phyloP scores from a whole-genome alignment of 2,888 invertebrate genomes.

The Hirtodrosophila duncani region DNA sequence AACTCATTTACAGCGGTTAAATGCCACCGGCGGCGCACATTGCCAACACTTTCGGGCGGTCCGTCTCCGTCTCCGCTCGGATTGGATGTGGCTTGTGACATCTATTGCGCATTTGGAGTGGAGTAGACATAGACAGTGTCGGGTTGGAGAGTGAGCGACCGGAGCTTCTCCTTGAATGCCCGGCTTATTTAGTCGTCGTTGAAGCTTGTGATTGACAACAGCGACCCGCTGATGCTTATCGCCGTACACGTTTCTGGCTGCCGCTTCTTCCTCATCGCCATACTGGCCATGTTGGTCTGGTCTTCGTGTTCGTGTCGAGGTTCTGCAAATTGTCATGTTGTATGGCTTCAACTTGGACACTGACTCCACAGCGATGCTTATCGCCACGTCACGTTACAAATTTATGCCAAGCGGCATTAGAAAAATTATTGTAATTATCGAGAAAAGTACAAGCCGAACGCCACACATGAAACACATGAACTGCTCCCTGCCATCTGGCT shows the following conservation, averaged over 20 bases:
- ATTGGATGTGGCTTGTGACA: conserved; percentile 21
- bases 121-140: conserved; percentile 13
- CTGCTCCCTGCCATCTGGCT: conserved; percentile 10
- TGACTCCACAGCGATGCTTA: conserved; percentile 46
- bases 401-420: conserved; percentile 63
- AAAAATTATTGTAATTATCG: conserved; percentile 67
- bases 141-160: too few species aligned
- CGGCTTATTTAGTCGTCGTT: too few species aligned
- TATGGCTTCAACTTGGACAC: conserved; percentile 21
- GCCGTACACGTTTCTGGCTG: conserved; percentile 51
- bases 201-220: conserved; percentile 59
- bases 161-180: too few species aligned
- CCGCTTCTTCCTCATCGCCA: conserved; percentile 23
- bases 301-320: conserved; percentile 58
- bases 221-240: conserved; percentile 53
- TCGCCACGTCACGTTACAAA: conserved; percentile 64
- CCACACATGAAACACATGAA: too few species aligned
- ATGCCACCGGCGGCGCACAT: conserved; percentile 73
- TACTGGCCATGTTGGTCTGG: conserved; percentile 35
- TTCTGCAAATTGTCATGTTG: conserved; percentile 68
- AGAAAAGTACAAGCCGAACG: conserved; percentile 11
- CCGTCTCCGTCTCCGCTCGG: conserved; percentile 16
- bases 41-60: conserved; percentile 67
- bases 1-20: conserved; percentile 76
- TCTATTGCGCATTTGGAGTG: conserved; percentile 59